phyloP scores from a whole-genome alignment of 1,140 invertebrate species.

The Bombus affinis region DNA sequence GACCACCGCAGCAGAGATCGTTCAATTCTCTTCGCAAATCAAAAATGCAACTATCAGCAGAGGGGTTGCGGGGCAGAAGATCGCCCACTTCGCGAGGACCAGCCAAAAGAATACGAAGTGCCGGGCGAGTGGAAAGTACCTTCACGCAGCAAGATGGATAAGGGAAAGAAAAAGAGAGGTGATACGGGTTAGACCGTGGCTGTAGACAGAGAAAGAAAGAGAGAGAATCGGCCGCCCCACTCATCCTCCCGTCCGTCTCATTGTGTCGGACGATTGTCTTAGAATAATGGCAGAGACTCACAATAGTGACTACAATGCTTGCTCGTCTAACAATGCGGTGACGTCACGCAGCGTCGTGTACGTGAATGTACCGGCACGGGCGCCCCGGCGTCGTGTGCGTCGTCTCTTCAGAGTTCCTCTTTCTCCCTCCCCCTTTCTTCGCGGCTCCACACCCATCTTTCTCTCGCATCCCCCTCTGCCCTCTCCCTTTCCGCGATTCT shows the following conservation, averaged over 20 bases:
- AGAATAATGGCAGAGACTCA: constrained; percentile 83
- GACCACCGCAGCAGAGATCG: not conserved
- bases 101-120: constrained; percentile 46
- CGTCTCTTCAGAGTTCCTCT: constrained; percentile 74
- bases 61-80: constrained; percentile 4
- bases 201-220: constrained; percentile 27
- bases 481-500: constrained; percentile 70
- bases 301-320: constrained; percentile 84
- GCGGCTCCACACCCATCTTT: constrained; percentile 49
- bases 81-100: constrained; percentile 26
- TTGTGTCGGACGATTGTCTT: constrained; percentile 84
- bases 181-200: constrained; percentile 27
- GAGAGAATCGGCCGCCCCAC: constrained; percentile 79
- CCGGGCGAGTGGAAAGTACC: constrained; percentile 28
- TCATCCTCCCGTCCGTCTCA: constrained; percentile 82
- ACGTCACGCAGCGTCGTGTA: constrained; percentile 80
- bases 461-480: constrained; percentile 41
- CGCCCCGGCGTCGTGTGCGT: constrained; percentile 76
- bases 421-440: constrained; percentile 57
- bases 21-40: constrained; percentile 3
- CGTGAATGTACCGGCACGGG: constrained; percentile 79
- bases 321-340: constrained; percentile 83
- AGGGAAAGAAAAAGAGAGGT: constrained; percentile 38
- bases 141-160: constrained; percentile 40
- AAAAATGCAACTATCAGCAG: constrained; percentile 42